phyloP scores from a whole-genome alignment of 2,888 invertebrate genomes.

The Pachydiplax longipennis region DNA sequence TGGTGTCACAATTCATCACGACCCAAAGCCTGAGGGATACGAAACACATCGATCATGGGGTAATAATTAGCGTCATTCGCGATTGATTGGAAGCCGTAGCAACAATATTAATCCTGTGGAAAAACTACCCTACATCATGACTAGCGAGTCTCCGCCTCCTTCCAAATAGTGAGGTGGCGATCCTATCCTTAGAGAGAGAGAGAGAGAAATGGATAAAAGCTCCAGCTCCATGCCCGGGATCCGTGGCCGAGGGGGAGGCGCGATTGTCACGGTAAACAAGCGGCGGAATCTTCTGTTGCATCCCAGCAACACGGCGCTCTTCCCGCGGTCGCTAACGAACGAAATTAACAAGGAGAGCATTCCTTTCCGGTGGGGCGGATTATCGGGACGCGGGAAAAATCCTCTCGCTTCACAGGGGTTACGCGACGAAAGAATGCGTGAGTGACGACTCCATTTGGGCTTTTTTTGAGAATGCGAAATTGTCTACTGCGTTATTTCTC shows the following conservation, averaged over 20 bases:
- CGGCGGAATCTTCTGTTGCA: neutral
- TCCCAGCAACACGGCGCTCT: neutral
- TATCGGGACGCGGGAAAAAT: neutral
- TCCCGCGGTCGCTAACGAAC: neutral
- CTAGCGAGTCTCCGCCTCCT: too few relatives aligned
- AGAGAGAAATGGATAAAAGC: slow-evolving; percentile 1
- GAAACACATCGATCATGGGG: too few relatives aligned
- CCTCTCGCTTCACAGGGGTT: neutral
- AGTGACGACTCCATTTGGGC: neutral
- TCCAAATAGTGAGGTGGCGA: neutral
- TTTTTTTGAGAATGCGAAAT: too few relatives aligned
- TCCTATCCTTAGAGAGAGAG: neutral
- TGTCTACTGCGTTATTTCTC: too few relatives aligned
- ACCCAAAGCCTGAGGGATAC: too few relatives aligned
- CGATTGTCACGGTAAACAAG: neutral
- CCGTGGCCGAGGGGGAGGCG: neutral
- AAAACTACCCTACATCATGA: too few relatives aligned
- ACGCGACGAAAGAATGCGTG: neutral
- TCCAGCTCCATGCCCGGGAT: slow-evolving; percentile 7
- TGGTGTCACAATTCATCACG: too few relatives aligned
- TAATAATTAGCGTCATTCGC: too few relatives aligned
- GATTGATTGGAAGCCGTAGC: too few relatives aligned
- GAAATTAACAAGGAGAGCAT: neutral
- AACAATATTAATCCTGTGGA: too few relatives aligned
- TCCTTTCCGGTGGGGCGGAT: neutral